Base-by-base conservation (phyloP, 1,140 invertebrate species). In the Galendromus occidentalis region DNA sequence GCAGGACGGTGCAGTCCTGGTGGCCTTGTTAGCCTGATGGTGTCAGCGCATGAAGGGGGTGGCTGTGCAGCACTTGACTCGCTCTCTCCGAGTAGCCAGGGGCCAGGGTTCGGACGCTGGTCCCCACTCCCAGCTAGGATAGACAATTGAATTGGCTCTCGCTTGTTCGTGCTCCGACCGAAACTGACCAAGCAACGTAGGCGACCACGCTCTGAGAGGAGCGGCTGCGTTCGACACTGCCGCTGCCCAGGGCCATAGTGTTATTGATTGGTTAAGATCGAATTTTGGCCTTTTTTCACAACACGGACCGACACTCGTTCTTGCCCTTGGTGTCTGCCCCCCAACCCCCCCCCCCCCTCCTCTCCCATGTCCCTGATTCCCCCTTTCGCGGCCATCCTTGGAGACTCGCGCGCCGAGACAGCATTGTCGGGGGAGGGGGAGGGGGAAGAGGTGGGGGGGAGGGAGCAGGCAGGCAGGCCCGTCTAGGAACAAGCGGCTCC, bases 231-330 rank as follows among this genome's bases (percentile, higher is more conserved):
- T 33, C 25, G 51, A 59, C 51, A 59, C 14, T 59, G 25, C 25
- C 51, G 51, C 33, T 39, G 33, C 51, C 51, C 51, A 59, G 51
- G 51, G 51, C 51, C 51, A 59, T 59, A 33, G 51, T 59, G 51
- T 33, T 59, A 59, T 59, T 59, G 51, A 59, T 59, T 59, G 51
- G 51, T 59, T 59, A 59, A 59, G 51, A 59, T 59, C 51, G 51
- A 59, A 59, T 59, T 59, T 59, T 59, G 33, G 51, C 51, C 51
- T 59, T 33, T 59, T 59, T 59, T 59, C 33, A 59, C 51, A 59
- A 33, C 14, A 33, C 51, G 33, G 45, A 47, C 33, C 33, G 33
- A 39, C 33, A 39, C 33, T 39, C 33, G 33, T 39, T 39, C 33
- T 39, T 39, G 33, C 33, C 33, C 33, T 39, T 39, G 33, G 4